These are phyloP conservation scores for Luehdorfia chinensis DNA, from an alignment of 1,140 invertebrate species.

Conservation along the genomic window DNA sequence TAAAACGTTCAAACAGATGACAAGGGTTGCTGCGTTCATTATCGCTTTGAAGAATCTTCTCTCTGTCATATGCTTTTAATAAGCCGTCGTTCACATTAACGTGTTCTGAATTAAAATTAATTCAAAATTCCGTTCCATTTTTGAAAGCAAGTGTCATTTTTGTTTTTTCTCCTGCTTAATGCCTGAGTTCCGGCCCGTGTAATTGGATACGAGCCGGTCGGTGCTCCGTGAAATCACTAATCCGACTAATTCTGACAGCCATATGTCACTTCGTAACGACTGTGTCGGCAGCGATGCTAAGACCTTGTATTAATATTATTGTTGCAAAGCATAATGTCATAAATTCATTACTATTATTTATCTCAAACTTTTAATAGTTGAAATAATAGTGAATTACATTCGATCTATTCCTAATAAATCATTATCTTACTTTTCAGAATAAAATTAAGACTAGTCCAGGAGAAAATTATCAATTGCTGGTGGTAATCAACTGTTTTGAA, in stretches of 20 bases:
- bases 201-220: constrained; percentile 65
- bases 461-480: too few relatives aligned
- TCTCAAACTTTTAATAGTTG: too few relatives aligned
- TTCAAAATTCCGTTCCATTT: constrained; percentile 54
- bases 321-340: constrained; percentile 2
- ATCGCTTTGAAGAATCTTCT: constrained; percentile 17
- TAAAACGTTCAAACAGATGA: constrained; percentile 2
- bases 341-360: too few relatives aligned
- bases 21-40: constrained; percentile 15
- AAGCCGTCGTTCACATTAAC: constrained; percentile 30
- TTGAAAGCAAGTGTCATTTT: constrained; percentile 54
- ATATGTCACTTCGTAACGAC: constrained; percentile 71
- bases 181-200: constrained; percentile 59
- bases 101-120: constrained; percentile 43
- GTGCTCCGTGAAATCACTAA: constrained; percentile 73
- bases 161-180: constrained; percentile 58
- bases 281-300: constrained; percentile 36
- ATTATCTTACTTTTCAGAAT: too few relatives aligned
- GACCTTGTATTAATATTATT: constrained; percentile 16
- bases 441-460: too few relatives aligned
- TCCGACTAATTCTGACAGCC: constrained; percentile 75
- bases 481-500: too few relatives aligned
- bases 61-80: constrained; percentile 31
- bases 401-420: too few relatives aligned
- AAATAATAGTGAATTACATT: too few relatives aligned